Evolutionary conservation across 2,797 vertebrate species (phyloP).

Genomic region (Cyprinodon diabolis): DNA sequence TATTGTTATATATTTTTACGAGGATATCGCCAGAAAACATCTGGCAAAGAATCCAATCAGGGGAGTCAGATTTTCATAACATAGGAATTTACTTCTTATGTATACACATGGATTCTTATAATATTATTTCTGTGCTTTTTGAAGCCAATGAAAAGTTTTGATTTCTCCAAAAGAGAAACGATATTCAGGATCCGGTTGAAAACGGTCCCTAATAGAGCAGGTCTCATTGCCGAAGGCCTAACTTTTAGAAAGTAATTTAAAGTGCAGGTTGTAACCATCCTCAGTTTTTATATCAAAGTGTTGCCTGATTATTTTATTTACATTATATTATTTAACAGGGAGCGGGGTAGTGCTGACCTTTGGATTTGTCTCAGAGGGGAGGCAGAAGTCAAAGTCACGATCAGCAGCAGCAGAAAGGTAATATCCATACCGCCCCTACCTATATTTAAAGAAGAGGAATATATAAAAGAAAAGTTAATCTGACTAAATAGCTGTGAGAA

Average conservation of each 20-base stretch:
- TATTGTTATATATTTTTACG: too few relatives aligned
- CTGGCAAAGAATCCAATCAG: too few relatives aligned
- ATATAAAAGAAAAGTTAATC: background rate
- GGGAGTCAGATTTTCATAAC: too few relatives aligned
- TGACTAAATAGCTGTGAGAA: background rate
- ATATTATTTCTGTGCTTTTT: too few relatives aligned
- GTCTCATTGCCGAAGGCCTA: too few relatives aligned
- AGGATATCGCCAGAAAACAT: too few relatives aligned
- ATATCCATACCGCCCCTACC: slow-evolving; percentile 73
- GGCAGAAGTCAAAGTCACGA: slow-evolving; percentile 62
- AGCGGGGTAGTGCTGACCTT: slow-evolving; percentile 47
- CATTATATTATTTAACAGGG: background rate
- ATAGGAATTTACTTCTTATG: too few relatives aligned
- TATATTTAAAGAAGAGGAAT: slow-evolving; percentile 25
- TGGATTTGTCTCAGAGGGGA: slow-evolving; percentile 53
- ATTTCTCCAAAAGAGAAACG: too few relatives aligned
- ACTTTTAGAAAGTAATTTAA: background rate
- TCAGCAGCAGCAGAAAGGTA: slow-evolving; percentile 74
- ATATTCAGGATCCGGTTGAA: too few relatives aligned
- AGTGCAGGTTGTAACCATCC: background rate
- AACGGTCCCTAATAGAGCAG: too few relatives aligned
- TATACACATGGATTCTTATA: too few relatives aligned
- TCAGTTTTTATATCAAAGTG: background rate
- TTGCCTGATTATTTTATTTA: background rate
- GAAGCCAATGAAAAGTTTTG: too few relatives aligned